Conservation (phyloP, 2,888 invertebrate species). For the Polydrusus cervinus region DNA sequence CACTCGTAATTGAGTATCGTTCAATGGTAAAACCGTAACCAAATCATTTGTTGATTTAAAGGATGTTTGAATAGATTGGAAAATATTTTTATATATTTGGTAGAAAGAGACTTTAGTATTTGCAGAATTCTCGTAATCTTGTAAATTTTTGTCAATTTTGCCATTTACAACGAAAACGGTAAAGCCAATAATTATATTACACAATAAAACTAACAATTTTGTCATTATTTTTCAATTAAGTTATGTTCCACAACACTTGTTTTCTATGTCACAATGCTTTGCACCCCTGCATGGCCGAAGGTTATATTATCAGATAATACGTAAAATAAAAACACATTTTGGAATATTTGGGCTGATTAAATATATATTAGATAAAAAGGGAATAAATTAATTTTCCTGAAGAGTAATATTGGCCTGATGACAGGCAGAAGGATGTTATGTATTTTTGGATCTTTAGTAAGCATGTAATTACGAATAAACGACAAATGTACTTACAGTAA, state of each 20-base stretch:
- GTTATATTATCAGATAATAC: slow-evolving; percentile 27
- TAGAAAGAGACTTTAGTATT: not conserved
- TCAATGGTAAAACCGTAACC: not conserved
- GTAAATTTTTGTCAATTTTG: not conserved
- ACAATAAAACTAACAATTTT: not conserved
- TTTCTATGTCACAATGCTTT: not conserved
- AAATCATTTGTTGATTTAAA: not conserved
- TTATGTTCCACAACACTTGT: not conserved
- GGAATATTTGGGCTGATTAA: slow-evolving; percentile 39
- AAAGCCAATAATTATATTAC: not conserved
- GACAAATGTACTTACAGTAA: not conserved
- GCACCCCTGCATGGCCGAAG: slow-evolving; percentile 7
- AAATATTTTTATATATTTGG: not conserved
- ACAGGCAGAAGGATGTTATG: slow-evolving; percentile 22
- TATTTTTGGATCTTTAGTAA: slow-evolving; percentile 17
- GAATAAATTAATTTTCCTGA: slow-evolving; percentile 38
- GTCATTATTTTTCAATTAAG: not conserved
- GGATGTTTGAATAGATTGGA: not conserved
- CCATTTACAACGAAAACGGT: not conserved
- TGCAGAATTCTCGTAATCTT: not conserved
- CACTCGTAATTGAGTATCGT: not conserved
- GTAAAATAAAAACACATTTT: slow-evolving; percentile 12
- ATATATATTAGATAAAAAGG: slow-evolving; percentile 34
- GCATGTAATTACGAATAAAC: slow-evolving; percentile 12
- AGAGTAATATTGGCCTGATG: slow-evolving; percentile 27